Base-by-base conservation (phyloP, 2,113 vertebrate genomes). In the Merops nubicus region DNA sequence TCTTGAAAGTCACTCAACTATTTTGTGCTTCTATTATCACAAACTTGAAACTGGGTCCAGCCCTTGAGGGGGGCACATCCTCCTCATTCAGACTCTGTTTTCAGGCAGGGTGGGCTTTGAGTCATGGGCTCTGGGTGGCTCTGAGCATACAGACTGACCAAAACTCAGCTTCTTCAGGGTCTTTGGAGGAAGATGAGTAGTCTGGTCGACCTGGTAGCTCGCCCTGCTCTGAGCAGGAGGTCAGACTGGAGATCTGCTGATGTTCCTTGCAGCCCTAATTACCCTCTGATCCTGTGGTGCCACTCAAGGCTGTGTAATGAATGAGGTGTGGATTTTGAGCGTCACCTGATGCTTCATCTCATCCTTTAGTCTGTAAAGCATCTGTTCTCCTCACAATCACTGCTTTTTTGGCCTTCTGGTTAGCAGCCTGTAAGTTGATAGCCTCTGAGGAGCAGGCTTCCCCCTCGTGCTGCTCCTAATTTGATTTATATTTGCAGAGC, bases 61-160 rank as follows among this genome's bases (percentile, higher is more conserved):
- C 25, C 50, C 31, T 88, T 34, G 36, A 65, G 65, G 40, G 59
- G 38, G 48, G 45, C 16, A 18, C 22, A 5, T 16, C 54, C 50
- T 79, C 63, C 88, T 75, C 20, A 34, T 72, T 86, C 78, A 53
- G 51, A 10, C 42, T 20, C 15, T 2, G 28, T 63, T 83, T 90
- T 64, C 33, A 88, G 88, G 42, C 90, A 63, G 56, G 12, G 51
- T 81, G 57, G 25, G 34, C 7, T 25, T 40, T 47, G 63, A 85
- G 64, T 93, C 85, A 56, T 0, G 3, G 54, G 50, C 33, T 84
- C 74, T 2, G 1, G 59, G 81, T 75, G 77, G 23, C 83, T 67
- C 54, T 36, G 60, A 51, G 43, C 38, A 2, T 23, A 21, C 5
- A 1, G 38, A 18, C 28, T 1, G 6, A 33, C 0, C 4, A 17